These are phyloP conservation scores for Anseranas semipalmata DNA, from an alignment of 2,113 vertebrate genomes.

Conservation along the genomic window DNA sequence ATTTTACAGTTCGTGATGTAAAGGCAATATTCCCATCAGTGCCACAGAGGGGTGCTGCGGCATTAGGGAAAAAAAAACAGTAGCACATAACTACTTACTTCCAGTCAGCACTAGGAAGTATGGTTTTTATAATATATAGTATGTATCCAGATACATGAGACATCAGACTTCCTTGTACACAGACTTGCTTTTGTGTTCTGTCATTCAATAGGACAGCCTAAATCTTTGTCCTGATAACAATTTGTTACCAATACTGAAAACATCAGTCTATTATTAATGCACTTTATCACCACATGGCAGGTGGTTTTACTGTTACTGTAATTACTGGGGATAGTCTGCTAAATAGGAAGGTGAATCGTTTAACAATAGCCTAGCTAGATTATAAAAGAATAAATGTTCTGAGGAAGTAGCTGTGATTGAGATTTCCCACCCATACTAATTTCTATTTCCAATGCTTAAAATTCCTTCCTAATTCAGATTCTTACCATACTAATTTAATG, in stretches of 20 bases:
- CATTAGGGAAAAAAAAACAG: not conserved
- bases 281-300: not conserved
- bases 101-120: not conserved
- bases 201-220: not conserved
- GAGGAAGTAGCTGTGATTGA: not conserved
- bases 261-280: not conserved
- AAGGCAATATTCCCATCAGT: not conserved
- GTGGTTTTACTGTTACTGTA: not conserved
- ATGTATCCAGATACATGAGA: fast-evolving
- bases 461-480: not conserved
- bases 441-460: not conserved
- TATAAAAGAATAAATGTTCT: not conserved
- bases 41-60: constrained; percentile 44
- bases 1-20: not conserved
- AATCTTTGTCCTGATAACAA: not conserved
- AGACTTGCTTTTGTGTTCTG: not conserved
- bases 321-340: not conserved
- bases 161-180: not conserved
- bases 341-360: not conserved
- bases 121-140: not conserved
- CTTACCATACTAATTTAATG: not conserved
- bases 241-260: not conserved
- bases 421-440: not conserved
- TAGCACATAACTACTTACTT: fast-evolving
- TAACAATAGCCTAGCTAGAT: not conserved